phyloP scores from a whole-genome alignment of 2,888 invertebrate genomes.

The Cryptophagus acutangulus region DNA sequence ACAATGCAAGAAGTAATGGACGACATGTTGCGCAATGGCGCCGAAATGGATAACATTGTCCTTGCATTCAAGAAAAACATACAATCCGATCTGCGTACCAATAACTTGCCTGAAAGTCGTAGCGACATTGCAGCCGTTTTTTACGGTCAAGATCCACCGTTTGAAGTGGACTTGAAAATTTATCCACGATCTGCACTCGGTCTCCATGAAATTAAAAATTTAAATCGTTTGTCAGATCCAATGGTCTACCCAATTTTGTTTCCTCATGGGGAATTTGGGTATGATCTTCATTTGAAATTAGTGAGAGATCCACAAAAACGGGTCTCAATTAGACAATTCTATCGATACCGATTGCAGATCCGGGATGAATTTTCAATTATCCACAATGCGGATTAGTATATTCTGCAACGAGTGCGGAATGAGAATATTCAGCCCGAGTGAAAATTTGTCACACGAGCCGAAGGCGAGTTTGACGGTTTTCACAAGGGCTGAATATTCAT shows the following conservation, averaged over 20 bases:
- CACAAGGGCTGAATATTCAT: too few species aligned
- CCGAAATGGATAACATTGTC: slow-evolving; percentile 1
- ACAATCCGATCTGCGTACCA: background rate
- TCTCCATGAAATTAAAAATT: slow-evolving; percentile 10
- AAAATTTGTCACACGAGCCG: too few species aligned
- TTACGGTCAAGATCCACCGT: slow-evolving; percentile 15
- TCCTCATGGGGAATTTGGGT: slow-evolving; percentile 19
- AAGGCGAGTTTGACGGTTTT: too few species aligned
- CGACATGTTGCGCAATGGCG: slow-evolving; percentile 1
- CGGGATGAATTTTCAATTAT: slow-evolving; percentile 3
- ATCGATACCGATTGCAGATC: background rate
- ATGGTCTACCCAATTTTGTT: slow-evolving; percentile 21
- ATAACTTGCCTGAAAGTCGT: slow-evolving; percentile 14
- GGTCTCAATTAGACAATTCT: slow-evolving; percentile 3
- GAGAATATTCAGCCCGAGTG: too few species aligned
- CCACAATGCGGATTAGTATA: slow-evolving; percentile 5
- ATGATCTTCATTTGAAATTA: too few species aligned
- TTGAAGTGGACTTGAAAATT: slow-evolving; percentile 9
- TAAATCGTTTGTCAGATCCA: slow-evolving; percentile 14
- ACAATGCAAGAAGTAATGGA: slow-evolving; percentile 12
- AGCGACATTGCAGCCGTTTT: slow-evolving; percentile 20
- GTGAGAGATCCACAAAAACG: too few species aligned
- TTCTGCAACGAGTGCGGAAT: too few species aligned
- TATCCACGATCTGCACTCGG: background rate
- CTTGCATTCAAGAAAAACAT: background rate